phyloP scores from a whole-genome alignment of 2,797 vertebrate genomes.

The Coilia nasus region DNA sequence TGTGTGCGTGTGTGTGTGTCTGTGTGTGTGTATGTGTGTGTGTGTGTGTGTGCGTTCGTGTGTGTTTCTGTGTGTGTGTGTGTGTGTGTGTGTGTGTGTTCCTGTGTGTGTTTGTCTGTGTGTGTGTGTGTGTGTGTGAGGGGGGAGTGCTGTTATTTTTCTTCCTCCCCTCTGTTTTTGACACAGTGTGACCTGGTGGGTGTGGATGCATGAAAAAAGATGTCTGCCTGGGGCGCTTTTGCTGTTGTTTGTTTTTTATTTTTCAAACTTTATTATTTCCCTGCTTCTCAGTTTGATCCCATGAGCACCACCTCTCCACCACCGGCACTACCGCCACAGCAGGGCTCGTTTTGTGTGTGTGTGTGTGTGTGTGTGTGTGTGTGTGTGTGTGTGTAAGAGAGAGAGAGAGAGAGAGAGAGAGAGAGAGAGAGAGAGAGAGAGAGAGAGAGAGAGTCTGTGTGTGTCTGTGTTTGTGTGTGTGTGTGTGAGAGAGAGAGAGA shows the following conservation, averaged over 20 bases:
- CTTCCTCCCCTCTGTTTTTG: neutral
- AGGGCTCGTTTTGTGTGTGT: neutral
- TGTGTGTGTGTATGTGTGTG: no score
- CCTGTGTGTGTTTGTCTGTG: no score
- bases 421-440: no score
- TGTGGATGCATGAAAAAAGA: slow-evolving; percentile 19
- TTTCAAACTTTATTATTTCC: neutral
- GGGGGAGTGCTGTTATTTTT: neutral
- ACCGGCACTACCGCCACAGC: neutral
- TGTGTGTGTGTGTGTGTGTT: neutral
- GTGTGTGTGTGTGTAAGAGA: no score
- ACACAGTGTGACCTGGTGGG: slow-evolving; percentile 9
- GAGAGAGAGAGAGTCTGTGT: no score
- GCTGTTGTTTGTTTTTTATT: neutral
- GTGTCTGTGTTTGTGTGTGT: no score
- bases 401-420: no score
- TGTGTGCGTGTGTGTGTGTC: no score
- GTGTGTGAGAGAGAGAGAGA: no score
- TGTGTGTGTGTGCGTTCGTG: neutral
- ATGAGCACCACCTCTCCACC: neutral
- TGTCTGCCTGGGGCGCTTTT: neutral
- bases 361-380: no score
- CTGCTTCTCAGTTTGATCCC: slow-evolving; percentile 24
- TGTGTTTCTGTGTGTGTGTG: neutral
- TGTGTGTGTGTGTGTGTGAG: neutral